Evolutionary conservation across 2,888 invertebrate genomes (phyloP).

Genomic region (Camptogramma bilineatum): DNA sequence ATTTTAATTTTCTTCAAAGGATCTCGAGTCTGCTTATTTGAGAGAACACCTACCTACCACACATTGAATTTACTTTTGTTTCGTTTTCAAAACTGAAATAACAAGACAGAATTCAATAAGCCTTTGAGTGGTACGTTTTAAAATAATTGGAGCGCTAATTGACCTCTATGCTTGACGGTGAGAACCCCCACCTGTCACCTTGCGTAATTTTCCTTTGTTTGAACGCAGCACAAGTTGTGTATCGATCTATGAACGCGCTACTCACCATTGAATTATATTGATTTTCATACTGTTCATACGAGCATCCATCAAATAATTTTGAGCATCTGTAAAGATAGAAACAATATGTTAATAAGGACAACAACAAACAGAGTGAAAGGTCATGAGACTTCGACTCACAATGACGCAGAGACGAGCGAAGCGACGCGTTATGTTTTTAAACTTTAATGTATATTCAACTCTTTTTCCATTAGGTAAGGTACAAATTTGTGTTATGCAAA

Average conservation of each 20-base stretch:
- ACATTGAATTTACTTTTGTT: too few relatives aligned
- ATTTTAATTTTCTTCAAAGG: too few relatives aligned
- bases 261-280: conserved; percentile 36
- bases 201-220: conserved; percentile 20
- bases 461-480: too few relatives aligned
- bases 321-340: conserved; percentile 37
- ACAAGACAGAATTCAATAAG: not conserved
- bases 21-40: too few relatives aligned
- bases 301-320: conserved; percentile 26
- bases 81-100: too few relatives aligned
- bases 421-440: too few relatives aligned
- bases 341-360: not conserved
- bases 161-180: not conserved
- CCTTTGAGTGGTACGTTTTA: not conserved
- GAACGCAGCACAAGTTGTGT: not conserved
- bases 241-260: conserved; percentile 16
- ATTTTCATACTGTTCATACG: conserved; percentile 30
- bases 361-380: too few relatives aligned
- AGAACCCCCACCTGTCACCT: conserved; percentile 23
- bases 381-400: too few relatives aligned
- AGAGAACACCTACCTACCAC: too few relatives aligned
- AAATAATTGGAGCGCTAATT: conserved; percentile 5
- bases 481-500: too few relatives aligned
- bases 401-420: too few relatives aligned
- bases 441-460: too few relatives aligned